phyloP scores from a whole-genome alignment of 2,113 vertebrate genomes.

The Nannospalax galili region DNA sequence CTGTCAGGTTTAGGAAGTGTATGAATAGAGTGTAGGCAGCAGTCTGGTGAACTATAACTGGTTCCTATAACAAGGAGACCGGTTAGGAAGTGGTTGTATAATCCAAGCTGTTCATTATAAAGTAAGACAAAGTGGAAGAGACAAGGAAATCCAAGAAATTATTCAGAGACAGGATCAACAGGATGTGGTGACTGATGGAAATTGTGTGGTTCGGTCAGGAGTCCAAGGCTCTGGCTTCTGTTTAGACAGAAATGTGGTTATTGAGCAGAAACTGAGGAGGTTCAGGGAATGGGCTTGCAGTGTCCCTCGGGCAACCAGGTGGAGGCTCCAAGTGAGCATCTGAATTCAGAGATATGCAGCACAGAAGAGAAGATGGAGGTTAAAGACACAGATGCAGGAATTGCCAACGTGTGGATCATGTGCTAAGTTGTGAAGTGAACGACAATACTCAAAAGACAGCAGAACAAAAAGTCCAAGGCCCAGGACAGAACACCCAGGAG shows the following conservation, averaged over 20 bases:
- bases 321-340: not conserved
- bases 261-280: not conserved
- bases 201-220: not conserved
- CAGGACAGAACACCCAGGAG: not conserved
- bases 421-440: not conserved
- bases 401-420: not conserved
- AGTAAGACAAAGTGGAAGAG: not conserved
- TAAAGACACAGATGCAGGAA: not conserved
- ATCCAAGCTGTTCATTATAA: not conserved
- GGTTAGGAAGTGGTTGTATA: not conserved
- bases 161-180: not conserved
- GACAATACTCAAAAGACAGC: fast-evolving
- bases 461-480: not conserved
- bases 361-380: not conserved
- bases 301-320: not conserved
- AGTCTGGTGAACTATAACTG: not conserved
- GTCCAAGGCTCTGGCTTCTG: not conserved
- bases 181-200: not conserved
- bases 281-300: not conserved
- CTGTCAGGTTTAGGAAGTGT: not conserved
- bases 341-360: not conserved
- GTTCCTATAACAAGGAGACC: not conserved
- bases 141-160: not conserved
- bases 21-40: not conserved
- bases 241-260: not conserved